phyloP scores from a whole-genome alignment of 2,113 vertebrate genomes.

The Pavo muticus region DNA sequence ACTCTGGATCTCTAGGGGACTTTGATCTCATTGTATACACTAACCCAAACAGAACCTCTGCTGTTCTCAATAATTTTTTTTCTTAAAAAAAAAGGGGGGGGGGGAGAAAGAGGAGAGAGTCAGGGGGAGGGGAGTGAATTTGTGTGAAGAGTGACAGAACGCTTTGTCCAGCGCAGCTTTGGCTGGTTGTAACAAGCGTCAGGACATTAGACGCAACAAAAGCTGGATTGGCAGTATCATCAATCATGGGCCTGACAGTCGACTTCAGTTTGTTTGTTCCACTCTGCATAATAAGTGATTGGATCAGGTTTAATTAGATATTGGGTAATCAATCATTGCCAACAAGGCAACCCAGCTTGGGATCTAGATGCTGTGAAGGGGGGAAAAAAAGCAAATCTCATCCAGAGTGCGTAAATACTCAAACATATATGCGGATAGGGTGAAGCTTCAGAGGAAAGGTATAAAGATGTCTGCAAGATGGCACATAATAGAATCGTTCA shows the following conservation, averaged over 20 bases:
- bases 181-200: constrained; percentile 97
- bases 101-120: neutral
- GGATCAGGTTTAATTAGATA: constrained; percentile 99
- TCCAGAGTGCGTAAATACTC: constrained; percentile 68
- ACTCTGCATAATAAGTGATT: constrained; percentile 99
- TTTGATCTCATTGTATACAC: constrained; percentile 76
- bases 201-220: constrained; percentile 96
- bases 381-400: constrained; percentile 81
- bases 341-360: constrained; percentile 93
- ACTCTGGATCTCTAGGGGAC: constrained; percentile 54
- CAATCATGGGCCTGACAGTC: constrained; percentile 96
- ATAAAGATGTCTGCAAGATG: constrained; percentile 71
- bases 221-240: constrained; percentile 95
- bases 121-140: constrained; percentile 70
- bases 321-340: constrained; percentile 99
- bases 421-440: constrained; percentile 69
- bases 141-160: constrained; percentile 90
- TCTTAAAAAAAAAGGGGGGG: neutral
- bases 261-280: constrained; percentile 99
- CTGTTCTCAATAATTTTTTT: constrained; percentile 74
- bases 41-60: constrained; percentile 83
- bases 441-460: constrained; percentile 75
- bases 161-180: constrained; percentile 92
- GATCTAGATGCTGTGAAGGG: constrained; percentile 76
- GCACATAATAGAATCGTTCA: constrained; percentile 58